Evolutionary conservation across 2,113 vertebrate genomes (phyloP).

Genomic region (Sula dactylatra): DNA sequence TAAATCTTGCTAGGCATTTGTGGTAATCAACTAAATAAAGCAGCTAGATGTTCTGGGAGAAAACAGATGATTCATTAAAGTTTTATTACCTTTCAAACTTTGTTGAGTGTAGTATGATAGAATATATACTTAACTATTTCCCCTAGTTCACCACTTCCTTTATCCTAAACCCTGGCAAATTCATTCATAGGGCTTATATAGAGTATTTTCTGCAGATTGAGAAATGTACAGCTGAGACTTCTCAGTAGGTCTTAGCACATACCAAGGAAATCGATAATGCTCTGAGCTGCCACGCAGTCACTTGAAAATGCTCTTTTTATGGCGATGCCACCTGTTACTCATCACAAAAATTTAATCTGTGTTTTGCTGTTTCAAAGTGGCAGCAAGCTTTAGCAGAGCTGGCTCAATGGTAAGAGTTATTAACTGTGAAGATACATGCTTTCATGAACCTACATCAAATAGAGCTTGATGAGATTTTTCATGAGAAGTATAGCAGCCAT

Average conservation of each 20-base stretch:
- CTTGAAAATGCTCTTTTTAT: constrained; percentile 25
- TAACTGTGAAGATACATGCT: neutral
- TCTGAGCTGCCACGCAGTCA: neutral
- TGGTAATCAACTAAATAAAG: neutral
- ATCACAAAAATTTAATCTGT: neutral
- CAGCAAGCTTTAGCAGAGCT: neutral
- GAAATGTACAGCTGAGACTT: constrained; percentile 11
- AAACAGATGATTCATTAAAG: neutral
- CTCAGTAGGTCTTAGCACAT: constrained; percentile 25
- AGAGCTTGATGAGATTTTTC: neutral
- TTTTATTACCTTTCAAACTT: neutral
- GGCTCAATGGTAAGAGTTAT: neutral
- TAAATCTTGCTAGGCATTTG: neutral
- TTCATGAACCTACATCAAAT: neutral
- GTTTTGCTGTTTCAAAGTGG: neutral
- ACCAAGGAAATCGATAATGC: neutral
- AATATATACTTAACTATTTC: neutral
- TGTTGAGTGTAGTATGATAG: neutral
- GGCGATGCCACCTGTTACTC: constrained; percentile 17
- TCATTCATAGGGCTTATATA: neutral
- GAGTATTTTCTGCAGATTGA: neutral
- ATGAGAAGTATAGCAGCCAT: neutral
- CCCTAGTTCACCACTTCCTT: neutral
- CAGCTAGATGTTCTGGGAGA: neutral
- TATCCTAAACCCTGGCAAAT: neutral